These are phyloP conservation scores for Tor tambroides DNA, from an alignment of 2,113 vertebrate species.

Conservation along the genomic window DNA sequence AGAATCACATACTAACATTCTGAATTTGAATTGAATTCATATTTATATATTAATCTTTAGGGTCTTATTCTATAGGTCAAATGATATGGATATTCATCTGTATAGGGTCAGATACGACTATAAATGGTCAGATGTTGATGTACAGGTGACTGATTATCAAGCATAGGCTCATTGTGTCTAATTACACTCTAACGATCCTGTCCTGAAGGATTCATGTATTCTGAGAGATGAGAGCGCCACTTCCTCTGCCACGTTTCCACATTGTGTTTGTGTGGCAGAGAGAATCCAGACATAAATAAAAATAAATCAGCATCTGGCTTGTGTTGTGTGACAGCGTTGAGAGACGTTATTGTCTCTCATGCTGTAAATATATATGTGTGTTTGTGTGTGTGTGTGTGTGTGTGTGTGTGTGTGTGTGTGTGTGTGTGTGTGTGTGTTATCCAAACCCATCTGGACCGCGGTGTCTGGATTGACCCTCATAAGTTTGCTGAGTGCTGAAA, in stretches of 20 bases:
- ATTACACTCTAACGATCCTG: background rate
- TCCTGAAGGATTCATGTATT: background rate
- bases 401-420: background rate
- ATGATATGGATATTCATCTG: background rate
- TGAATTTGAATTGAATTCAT: slow-evolving; percentile 42
- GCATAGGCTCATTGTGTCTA: background rate
- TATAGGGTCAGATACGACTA: background rate
- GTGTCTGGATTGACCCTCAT: slow-evolving; percentile 37
- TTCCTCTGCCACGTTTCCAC: background rate
- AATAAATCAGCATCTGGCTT: slow-evolving; percentile 20
- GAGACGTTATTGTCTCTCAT: background rate
- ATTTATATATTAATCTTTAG: background rate
- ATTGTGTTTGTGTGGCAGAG: background rate
- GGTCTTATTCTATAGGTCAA: background rate
- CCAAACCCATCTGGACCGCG: slow-evolving; percentile 38
- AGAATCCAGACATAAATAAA: background rate
- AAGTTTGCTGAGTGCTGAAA: slow-evolving; percentile 49
- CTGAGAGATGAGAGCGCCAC: background rate
- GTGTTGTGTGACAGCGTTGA: background rate
- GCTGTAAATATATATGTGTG: background rate
- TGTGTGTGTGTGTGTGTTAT: background rate
- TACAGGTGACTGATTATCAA: background rate
- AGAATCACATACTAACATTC: background rate
- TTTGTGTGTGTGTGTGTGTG: background rate
- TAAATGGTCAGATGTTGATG: background rate